A percentile compares a stretch with the other conserved stretches of the same genome.
These are phyloP conservation scores for Steinernema scapterisci DNA, from an alignment of 2,888 invertebrate species.

Conservation along the genomic window DNA sequence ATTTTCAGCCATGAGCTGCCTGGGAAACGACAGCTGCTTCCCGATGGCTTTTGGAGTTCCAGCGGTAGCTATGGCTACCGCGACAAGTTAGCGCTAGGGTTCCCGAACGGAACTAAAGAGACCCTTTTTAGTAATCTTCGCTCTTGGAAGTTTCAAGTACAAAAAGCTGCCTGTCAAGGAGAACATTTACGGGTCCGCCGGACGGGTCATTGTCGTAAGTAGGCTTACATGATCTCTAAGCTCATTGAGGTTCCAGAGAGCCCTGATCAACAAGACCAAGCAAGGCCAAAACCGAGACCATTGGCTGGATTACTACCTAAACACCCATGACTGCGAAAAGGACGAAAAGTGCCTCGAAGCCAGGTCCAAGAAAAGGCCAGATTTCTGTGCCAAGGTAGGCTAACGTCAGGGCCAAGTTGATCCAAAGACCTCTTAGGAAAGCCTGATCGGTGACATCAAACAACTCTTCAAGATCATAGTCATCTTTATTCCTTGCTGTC, in stretches of 20 bases:
- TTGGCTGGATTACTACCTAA: slow-evolving; percentile 43
- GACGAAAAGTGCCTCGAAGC: slow-evolving; percentile 38
- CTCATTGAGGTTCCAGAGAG: slow-evolving; percentile 34
- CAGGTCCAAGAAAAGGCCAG: too few species aligned
- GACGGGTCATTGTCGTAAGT: slow-evolving; percentile 70
- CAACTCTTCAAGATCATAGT: slow-evolving; percentile 48
- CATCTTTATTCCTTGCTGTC: slow-evolving; percentile 74
- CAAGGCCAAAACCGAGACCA: slow-evolving; percentile 35
- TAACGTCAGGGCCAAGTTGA: too few species aligned
- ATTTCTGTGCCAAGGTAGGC: too few species aligned
- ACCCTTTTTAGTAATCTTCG: slow-evolving; percentile 83
- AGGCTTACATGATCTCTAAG: too few species aligned
- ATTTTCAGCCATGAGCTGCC: slow-evolving; percentile 20
- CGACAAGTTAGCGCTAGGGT: slow-evolving; percentile 68
- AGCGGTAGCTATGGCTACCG: slow-evolving; percentile 80
- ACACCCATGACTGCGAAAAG: slow-evolving; percentile 38
- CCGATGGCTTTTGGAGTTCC: slow-evolving; percentile 86
- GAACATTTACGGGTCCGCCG: slow-evolving; percentile 80
- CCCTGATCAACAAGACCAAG: slow-evolving; percentile 33
- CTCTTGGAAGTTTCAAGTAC: slow-evolving; percentile 79
- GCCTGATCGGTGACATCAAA: slow-evolving; percentile 50
- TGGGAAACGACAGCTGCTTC: slow-evolving; percentile 75
- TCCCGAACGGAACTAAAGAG: too few species aligned
- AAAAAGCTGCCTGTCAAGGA: slow-evolving; percentile 79
- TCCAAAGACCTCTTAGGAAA: too few species aligned